phyloP scores from a whole-genome alignment of 2,888 invertebrate species.

The Marasmarcha lunaedactyla region DNA sequence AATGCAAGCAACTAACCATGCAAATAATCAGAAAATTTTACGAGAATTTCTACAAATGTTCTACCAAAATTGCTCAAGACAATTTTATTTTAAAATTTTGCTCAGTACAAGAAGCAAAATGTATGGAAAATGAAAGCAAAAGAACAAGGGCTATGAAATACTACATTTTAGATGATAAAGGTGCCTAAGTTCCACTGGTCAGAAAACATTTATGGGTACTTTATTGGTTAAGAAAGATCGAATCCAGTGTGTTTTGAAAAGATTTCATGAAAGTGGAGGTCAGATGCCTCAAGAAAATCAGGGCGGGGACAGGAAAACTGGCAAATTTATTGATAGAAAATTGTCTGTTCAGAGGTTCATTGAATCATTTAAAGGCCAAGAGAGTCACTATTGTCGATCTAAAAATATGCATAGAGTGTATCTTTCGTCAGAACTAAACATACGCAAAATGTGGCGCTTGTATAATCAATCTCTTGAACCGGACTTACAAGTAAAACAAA shows the following conservation, averaged over 20 bases:
- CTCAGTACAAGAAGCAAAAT: too few relatives aligned
- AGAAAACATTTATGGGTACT: not conserved
- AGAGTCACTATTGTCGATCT: slow-evolving; percentile 2
- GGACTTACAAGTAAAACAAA: slow-evolving; percentile 11
- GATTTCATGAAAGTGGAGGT: too few relatives aligned
- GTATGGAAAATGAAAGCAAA: too few relatives aligned
- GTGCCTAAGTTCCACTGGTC: not conserved
- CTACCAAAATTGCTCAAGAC: too few relatives aligned
- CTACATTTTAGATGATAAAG: not conserved
- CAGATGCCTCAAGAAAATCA: slow-evolving; percentile 4
- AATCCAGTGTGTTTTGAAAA: too few relatives aligned
- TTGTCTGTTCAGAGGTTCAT: slow-evolving; percentile 9
- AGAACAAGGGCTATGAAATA: not conserved
- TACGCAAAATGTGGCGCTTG: slow-evolving; percentile 15
- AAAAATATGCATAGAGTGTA: slow-evolving; percentile 4
- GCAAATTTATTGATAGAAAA: not conserved
- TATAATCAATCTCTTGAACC: slow-evolving; percentile 6
- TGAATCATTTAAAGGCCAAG: slow-evolving; percentile 6
- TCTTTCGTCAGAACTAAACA: slow-evolving; percentile 11
- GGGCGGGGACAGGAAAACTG: slow-evolving; percentile 9
- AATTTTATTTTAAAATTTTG: too few relatives aligned
- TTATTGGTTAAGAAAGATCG: not conserved
- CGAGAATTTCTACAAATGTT: not conserved
- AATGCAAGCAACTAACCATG: too few relatives aligned
- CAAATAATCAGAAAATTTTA: too few relatives aligned